phyloP scores from a whole-genome alignment of 2,797 vertebrate species.

The Pogonophryne albipinna region DNA sequence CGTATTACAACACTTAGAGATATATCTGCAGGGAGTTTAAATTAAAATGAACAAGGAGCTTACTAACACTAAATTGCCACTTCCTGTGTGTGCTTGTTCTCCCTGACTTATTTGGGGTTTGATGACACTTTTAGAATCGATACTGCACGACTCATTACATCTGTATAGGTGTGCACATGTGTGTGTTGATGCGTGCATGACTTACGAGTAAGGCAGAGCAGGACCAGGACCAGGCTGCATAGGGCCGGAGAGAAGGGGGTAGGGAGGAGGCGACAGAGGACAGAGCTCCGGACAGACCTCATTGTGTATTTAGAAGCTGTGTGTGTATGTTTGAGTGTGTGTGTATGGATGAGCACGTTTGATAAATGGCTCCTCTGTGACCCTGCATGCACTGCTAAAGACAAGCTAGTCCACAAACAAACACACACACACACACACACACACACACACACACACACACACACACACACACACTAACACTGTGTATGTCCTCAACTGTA shows the following conservation, averaged over 20 bases:
- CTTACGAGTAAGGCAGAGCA: constrained; percentile 78
- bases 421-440: constrained; percentile 28
- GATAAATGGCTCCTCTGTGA: constrained; percentile 82
- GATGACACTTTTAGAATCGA: constrained; percentile 45
- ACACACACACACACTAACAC: constrained; percentile 23
- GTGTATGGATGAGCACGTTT: constrained; percentile 49
- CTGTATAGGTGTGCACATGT: constrained; percentile 28
- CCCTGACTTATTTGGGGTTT: constrained; percentile 29
- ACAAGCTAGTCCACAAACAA: constrained; percentile 53
- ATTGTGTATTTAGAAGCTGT: constrained; percentile 81
- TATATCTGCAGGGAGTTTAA: constrained; percentile 23
- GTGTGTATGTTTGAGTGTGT: constrained; percentile 1
- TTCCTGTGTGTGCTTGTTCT: constrained; percentile 13
- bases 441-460: constrained; percentile 34
- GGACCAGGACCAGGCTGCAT: constrained; percentile 72
- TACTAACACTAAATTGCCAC: constrained; percentile 2
- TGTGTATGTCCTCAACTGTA: constrained; percentile 63
- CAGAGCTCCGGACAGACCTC: constrained; percentile 79
- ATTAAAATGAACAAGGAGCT: constrained; percentile 31
- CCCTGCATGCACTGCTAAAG: constrained; percentile 60
- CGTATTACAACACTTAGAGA: constrained; percentile 26
- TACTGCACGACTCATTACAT: constrained; percentile 43
- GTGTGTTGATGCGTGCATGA: constrained; percentile 47
- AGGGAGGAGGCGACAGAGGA: constrained; percentile 72
- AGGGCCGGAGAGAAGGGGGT: constrained; percentile 68